These are phyloP conservation scores for Eurypyga helias DNA, from an alignment of 2,113 vertebrate species.

Conservation along the genomic window DNA sequence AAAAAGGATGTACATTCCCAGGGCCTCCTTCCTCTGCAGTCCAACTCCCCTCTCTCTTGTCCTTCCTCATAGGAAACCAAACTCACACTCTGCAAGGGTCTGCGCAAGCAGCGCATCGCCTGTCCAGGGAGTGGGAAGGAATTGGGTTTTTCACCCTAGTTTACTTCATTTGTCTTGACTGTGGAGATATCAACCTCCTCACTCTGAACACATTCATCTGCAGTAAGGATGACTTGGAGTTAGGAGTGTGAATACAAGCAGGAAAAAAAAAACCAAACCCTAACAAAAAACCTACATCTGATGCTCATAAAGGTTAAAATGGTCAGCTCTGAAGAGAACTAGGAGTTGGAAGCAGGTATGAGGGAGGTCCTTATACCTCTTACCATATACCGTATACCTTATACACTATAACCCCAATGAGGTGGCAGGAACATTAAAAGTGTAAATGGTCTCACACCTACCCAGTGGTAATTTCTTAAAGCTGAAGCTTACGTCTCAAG, in stretches of 20 bases:
- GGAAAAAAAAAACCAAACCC: neutral
- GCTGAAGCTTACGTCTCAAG: neutral
- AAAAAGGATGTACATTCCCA: accelerated
- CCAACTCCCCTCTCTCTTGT: neutral
- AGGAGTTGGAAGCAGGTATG: neutral
- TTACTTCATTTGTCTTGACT: neutral
- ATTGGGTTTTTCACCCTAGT: neutral
- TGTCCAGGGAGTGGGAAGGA: neutral
- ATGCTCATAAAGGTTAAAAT: neutral
- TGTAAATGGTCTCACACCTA: neutral
- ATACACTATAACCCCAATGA: neutral
- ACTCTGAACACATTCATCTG: too few relatives aligned
- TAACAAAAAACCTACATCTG: accelerated
- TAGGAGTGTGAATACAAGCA: neutral
- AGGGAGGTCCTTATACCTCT: neutral
- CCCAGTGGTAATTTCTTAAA: neutral
- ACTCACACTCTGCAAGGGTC: neutral
- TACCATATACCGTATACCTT: too few relatives aligned
- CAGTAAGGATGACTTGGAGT: neutral
- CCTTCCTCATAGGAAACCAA: neutral
- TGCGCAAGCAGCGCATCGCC: accelerated
- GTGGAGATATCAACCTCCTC: neutral
- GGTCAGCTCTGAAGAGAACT: neutral
- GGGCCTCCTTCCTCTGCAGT: neutral
- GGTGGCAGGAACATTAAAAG: neutral